Percentiles rank a stretch among this genome's conserved stretches.
Conservation (phyloP, 2,113 vertebrate genomes). For the Sakesphorus luctuosus region DNA sequence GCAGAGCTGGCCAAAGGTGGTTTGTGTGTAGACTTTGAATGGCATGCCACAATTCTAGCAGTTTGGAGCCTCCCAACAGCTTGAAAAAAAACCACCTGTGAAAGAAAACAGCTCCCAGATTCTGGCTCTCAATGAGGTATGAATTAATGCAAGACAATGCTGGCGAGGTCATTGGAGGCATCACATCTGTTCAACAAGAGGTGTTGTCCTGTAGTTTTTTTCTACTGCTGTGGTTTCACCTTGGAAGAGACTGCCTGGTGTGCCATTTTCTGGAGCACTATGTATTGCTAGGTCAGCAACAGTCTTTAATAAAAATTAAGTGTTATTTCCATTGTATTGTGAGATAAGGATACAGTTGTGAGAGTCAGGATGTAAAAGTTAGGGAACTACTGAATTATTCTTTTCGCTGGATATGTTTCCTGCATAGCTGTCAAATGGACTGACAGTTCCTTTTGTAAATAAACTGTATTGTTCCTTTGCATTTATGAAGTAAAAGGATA, state of each 20-base stretch:
- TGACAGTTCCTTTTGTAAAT: constrained; percentile 18
- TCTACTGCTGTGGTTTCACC: neutral
- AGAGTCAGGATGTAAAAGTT: neutral
- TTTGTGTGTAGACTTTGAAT: neutral
- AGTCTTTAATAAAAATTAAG: neutral
- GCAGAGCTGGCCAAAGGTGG: neutral
- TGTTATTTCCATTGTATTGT: neutral
- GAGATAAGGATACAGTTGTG: neutral
- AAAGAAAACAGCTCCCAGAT: neutral
- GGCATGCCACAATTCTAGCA: neutral
- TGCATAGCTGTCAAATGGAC: neutral
- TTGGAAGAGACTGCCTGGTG: neutral
- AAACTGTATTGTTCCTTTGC: neutral
- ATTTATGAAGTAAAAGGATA: neutral
- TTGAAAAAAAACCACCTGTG: neutral
- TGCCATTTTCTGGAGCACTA: neutral
- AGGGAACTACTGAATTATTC: neutral
- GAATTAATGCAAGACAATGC: neutral
- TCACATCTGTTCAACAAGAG: neutral
- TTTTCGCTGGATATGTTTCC: neutral
- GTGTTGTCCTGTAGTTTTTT: neutral
- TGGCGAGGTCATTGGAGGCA: neutral
- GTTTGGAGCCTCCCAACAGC: neutral
- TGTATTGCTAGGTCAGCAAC: neutral
- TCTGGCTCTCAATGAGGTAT: neutral